Evolutionary conservation across 2,888 invertebrate genomes (phyloP).

Genomic region (Disparrhopalites patrizii): DNA sequence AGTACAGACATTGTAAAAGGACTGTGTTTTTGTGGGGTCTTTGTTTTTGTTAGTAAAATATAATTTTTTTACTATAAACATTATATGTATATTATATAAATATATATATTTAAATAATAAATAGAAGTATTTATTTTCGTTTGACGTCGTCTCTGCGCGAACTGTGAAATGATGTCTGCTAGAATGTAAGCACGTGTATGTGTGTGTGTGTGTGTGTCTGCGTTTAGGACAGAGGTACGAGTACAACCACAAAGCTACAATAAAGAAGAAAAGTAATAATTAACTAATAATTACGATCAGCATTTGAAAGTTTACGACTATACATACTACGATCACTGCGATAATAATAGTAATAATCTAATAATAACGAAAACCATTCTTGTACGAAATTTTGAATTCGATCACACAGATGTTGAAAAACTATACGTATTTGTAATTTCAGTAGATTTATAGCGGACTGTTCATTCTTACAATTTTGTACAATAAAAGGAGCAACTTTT

Average conservation of each 20-base stretch:
- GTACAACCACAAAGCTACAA: too few relatives aligned
- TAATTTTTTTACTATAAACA: background rate
- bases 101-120: background rate
- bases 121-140: conserved; percentile 7
- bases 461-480: conserved; percentile 1
- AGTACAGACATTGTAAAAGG: background rate
- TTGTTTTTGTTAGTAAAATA: background rate
- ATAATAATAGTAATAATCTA: background rate
- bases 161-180: too few relatives aligned
- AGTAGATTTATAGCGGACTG: background rate
- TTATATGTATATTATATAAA: background rate
- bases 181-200: too few relatives aligned
- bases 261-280: too few relatives aligned
- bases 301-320: background rate
- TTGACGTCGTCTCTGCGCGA: background rate
- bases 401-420: background rate
- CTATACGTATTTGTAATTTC: background rate
- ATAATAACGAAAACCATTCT: background rate
- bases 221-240: too few relatives aligned
- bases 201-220: too few relatives aligned
- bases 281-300: too few relatives aligned
- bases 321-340: too few relatives aligned
- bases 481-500: background rate
- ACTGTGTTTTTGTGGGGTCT: conserved; percentile 4
- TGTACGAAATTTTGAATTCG: conserved; percentile 5